These are phyloP conservation scores for Anthophora plumipes DNA, from an alignment of 2,888 invertebrate species.

Conservation along the genomic window DNA sequence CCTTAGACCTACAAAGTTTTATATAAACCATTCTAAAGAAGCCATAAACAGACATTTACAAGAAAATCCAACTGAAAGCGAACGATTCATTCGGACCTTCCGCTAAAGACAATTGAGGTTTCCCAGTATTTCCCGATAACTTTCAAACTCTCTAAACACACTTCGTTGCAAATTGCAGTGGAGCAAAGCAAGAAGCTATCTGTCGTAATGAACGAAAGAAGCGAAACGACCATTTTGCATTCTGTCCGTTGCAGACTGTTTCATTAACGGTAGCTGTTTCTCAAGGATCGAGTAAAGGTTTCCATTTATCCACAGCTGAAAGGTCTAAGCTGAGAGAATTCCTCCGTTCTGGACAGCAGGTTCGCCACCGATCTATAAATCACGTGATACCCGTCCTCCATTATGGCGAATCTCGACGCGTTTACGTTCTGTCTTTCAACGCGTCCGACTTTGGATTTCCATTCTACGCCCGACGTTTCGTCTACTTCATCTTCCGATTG, in stretches of 20 bases:
- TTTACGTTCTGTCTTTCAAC: slow-evolving; percentile 39
- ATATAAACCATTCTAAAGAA: too few species aligned
- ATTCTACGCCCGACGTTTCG: slow-evolving; percentile 51
- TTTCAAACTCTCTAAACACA: background rate
- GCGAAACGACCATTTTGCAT: slow-evolving; percentile 38
- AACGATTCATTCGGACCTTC: background rate
- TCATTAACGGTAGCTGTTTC: slow-evolving; percentile 35
- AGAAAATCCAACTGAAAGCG: background rate
- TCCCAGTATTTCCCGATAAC: background rate
- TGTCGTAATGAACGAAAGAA: background rate
- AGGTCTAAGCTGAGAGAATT: slow-evolving; percentile 28
- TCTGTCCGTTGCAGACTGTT: slow-evolving; percentile 32
- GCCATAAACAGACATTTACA: background rate
- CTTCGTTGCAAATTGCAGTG: slow-evolving; percentile 9
- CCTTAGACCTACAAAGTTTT: too few species aligned
- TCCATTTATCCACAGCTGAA: slow-evolving; percentile 39
- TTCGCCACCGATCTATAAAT: slow-evolving; percentile 60
- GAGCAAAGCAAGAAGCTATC: background rate
- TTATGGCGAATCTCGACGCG: slow-evolving; percentile 60
- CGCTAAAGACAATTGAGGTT: background rate
- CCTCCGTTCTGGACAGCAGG: slow-evolving; percentile 32
- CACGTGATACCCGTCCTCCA: slow-evolving; percentile 63
- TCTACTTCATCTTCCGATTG: slow-evolving; percentile 43
- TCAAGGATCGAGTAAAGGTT: slow-evolving; percentile 31
- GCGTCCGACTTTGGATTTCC: slow-evolving; percentile 54